phyloP scores from a whole-genome alignment of 2,797 vertebrate species.

The Hippopotamyrus pictus region DNA sequence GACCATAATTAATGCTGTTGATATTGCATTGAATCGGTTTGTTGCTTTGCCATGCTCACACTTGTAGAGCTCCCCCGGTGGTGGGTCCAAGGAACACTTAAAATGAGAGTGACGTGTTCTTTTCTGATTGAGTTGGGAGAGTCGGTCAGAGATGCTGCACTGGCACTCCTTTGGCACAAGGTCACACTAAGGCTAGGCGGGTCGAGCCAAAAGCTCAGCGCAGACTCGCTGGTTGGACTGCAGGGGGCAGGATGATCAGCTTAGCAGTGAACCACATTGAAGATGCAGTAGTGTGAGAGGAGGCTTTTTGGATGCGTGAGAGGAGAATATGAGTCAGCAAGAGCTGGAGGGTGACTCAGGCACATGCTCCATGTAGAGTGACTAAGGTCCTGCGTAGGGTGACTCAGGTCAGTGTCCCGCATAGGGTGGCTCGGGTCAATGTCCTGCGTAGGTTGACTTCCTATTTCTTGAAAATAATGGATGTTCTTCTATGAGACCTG shows the following conservation, averaged over 20 bases:
- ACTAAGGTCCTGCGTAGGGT: background rate
- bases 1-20: background rate
- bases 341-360: background rate
- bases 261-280: background rate
- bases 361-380: background rate
- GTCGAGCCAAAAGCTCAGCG: background rate
- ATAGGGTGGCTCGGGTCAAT: background rate
- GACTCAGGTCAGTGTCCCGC: background rate
- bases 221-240: background rate
- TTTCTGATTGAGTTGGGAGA: background rate
- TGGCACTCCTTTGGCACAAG: background rate
- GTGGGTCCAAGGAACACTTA: background rate
- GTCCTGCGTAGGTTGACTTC: background rate
- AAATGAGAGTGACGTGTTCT: background rate
- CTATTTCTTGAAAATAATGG: background rate
- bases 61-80: background rate
- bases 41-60: background rate
- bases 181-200: background rate
- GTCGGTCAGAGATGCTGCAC: background rate
- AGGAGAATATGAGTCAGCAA: background rate
- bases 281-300: background rate
- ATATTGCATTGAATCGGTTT: background rate
- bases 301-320: background rate
- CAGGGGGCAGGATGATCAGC: background rate
- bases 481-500: background rate